phyloP scores from a whole-genome alignment of 2,797 vertebrate genomes.

The Cryptoprocta ferox region DNA sequence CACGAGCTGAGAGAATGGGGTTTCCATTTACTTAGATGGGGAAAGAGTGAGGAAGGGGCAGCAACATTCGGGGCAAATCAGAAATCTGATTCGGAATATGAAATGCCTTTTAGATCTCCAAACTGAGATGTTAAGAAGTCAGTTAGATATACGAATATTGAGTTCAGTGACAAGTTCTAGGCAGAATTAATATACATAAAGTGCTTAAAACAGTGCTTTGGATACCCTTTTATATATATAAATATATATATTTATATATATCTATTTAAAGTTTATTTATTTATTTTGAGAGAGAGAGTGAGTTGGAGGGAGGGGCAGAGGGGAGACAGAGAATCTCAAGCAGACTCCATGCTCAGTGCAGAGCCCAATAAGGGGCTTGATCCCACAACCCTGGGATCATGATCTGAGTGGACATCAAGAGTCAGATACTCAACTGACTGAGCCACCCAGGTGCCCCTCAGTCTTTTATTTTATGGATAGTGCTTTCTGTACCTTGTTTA shows the following conservation, averaged over 20 bases:
- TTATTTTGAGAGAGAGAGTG: too few relatives aligned
- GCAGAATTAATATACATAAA: background rate
- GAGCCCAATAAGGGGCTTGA: too few relatives aligned
- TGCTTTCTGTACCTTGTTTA: constrained; percentile 38
- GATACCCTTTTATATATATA: background rate
- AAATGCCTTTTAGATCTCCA: background rate
- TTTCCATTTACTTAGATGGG: background rate
- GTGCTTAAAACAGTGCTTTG: background rate
- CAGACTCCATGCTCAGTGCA: too few relatives aligned
- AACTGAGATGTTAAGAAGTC: background rate
- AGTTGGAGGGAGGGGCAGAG: too few relatives aligned
- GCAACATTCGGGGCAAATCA: background rate
- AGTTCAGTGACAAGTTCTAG: background rate
- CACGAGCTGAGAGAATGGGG: background rate
- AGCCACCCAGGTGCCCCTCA: background rate
- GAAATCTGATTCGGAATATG: background rate
- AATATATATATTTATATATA: too few relatives aligned
- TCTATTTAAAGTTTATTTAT: too few relatives aligned
- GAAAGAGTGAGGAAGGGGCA: background rate
- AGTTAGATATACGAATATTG: background rate
- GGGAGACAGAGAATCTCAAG: too few relatives aligned
- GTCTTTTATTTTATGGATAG: constrained; percentile 17
- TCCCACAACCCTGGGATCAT: too few relatives aligned
- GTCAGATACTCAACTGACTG: too few relatives aligned
- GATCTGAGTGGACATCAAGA: too few relatives aligned